Conservation (phyloP, 2,113 vertebrate genomes). For the Heterocephalus glaber region DNA sequence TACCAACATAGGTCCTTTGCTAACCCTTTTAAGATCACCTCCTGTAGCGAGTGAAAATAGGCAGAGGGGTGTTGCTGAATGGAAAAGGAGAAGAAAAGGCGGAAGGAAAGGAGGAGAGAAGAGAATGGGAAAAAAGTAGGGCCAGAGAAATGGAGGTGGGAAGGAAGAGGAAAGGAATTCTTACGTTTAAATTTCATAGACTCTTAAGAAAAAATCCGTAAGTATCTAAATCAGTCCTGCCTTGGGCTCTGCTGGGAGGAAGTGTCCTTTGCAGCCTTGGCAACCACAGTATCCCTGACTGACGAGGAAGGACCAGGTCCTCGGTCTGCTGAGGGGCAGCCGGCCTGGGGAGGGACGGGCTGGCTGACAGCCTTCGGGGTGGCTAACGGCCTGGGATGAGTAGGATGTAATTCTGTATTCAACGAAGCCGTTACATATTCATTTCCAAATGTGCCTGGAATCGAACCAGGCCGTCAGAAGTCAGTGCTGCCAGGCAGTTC, state of each 20-base stretch:
- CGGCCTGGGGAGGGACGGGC: conserved; percentile 58
- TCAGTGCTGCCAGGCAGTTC: conserved; percentile 41
- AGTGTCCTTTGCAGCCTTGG: conserved; percentile 32
- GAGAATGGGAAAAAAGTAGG: neutral
- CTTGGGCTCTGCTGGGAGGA: conserved; percentile 31
- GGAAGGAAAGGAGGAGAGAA: neutral
- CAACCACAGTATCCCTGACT: neutral
- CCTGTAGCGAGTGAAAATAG: neutral
- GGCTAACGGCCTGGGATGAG: conserved; percentile 69
- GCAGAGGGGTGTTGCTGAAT: neutral
- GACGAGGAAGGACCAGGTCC: conserved; percentile 18
- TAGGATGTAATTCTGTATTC: conserved; percentile 70
- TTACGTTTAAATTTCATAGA: neutral
- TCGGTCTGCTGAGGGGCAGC: conserved; percentile 43
- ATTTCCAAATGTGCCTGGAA: conserved; percentile 77
- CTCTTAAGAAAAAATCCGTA: conserved; percentile 11
- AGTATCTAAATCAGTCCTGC: conserved; percentile 42
- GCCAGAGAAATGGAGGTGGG: neutral
- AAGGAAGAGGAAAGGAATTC: neutral
- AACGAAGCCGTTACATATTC: conserved; percentile 75
- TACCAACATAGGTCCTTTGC: neutral
- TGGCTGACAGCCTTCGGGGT: conserved; percentile 60
- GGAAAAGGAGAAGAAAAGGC: neutral
- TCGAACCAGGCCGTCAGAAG: conserved; percentile 67
- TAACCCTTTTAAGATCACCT: conserved; percentile 11